Percentiles rank a stretch among this genome's conserved stretches.
These are phyloP conservation scores for Sebastes jordani DNA, from an alignment of 2,797 vertebrate species.

Conservation along the genomic window DNA sequence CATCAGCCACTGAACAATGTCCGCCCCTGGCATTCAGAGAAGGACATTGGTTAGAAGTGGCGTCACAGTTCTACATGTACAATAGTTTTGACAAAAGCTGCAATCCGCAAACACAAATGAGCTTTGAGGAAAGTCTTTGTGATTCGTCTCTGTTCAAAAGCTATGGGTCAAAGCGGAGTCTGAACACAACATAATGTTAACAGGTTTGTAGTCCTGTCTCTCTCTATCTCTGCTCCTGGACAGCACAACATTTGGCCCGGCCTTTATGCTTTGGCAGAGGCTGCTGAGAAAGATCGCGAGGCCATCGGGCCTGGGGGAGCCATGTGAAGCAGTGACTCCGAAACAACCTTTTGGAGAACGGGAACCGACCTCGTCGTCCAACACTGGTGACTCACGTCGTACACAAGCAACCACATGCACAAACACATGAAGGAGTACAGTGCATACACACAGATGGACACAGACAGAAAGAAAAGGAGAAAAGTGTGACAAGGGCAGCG, in stretches of 20 bases:
- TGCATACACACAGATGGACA: slow-evolving; percentile 26
- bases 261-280: slow-evolving; percentile 30
- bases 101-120: slow-evolving; percentile 27
- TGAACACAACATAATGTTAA: slow-evolving; percentile 37
- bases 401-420: slow-evolving; percentile 25
- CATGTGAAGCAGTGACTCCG: slow-evolving; percentile 60
- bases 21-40: slow-evolving; percentile 84
- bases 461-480: slow-evolving; percentile 9
- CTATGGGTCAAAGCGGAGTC: slow-evolving; percentile 32
- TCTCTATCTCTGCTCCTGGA: slow-evolving; percentile 33
- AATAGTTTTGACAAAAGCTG: slow-evolving; percentile 23
- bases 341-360: slow-evolving; percentile 40
- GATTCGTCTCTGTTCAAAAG: slow-evolving; percentile 11
- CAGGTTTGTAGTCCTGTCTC: slow-evolving; percentile 13
- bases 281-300: slow-evolving; percentile 26
- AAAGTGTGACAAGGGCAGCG: slow-evolving; percentile 43
- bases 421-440: slow-evolving; percentile 27
- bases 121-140: slow-evolving; percentile 23
- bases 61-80: slow-evolving; percentile 9
- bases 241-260: slow-evolving; percentile 38
- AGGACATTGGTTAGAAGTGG: slow-evolving; percentile 37
- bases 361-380: slow-evolving; percentile 38
- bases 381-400: slow-evolving; percentile 61
- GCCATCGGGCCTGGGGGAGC: slow-evolving; percentile 15
- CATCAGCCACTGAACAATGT: slow-evolving; percentile 96